Base-by-base conservation (phyloP, 2,888 invertebrate species). In the Dasysyrphus albostriatus region DNA sequence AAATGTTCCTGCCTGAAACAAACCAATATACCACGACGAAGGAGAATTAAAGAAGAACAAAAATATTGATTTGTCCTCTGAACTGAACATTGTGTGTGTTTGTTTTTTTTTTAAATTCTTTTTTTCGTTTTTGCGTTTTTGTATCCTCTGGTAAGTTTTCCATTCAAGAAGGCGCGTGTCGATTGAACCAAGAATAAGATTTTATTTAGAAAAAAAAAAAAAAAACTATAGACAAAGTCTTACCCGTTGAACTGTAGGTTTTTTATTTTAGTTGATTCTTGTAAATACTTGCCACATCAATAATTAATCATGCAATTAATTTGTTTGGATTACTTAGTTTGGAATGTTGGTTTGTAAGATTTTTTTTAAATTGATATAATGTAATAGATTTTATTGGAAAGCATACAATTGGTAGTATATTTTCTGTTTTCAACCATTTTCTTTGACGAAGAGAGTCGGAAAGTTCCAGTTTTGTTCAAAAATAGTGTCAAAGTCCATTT, bases 1-100 rank as follows among this genome's bases (percentile, higher is more conserved):
- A 47, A 44, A 70, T 69, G 74, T 76, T 77, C 76, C 76, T 75
- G 61, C 76, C 76, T 75, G 61, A 67, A 73, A 67, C 56, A 70
- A 76, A 65, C 56, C 19, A 9, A 67, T 32, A 49, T 44, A 44
- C 44, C 42, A 47, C 58, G 58, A 56, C 73, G 73, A 77, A 70
- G 16, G 24, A 77, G 73, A 70, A 32, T 44, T 10, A 75, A 76
- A 73, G 56, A 74, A 77, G 69, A 74, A 81, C 73, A 58, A 63
- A 54, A 85, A 82, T 85, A 85, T 85, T 74, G 81, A 85, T 85
- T 85, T 85, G 85, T 69, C 70, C 73, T 77, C 54, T n/a, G n/a
- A n/a, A 3, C 24, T 8, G 72, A 56, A 39, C n/a, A 34, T 24
- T 63, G 37, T 29, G 10, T 59, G 59, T 56, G 69, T 77, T 19